A percentile compares a stretch with the other conserved stretches of the same genome.
Conservation (phyloP, 1,140 invertebrate species). For the Triops cancriformis region DNA sequence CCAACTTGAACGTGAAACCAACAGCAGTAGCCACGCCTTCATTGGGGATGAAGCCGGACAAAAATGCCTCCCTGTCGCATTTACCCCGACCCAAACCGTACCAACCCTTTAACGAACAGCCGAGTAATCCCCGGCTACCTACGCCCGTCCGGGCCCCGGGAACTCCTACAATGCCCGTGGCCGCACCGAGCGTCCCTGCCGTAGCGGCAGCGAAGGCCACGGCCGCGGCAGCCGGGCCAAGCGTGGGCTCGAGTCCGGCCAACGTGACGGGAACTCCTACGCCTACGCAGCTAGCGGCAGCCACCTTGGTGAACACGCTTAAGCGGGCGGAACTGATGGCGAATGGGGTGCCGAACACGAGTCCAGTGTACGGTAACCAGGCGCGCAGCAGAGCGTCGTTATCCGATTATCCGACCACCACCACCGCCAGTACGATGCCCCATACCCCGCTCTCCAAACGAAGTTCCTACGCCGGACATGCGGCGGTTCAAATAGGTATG, state of each 20-base stretch:
- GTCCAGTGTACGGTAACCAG: neutral
- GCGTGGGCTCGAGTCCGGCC: slow-evolving; percentile 18
- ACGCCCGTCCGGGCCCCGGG: slow-evolving; percentile 14
- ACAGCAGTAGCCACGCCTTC: neutral
- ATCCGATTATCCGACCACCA: neutral
- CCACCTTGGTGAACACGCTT: slow-evolving; percentile 16
- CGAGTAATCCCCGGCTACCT: slow-evolving; percentile 27
- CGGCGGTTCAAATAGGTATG: neutral
- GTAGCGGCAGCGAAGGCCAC: slow-evolving; percentile 23
- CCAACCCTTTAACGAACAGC: slow-evolving; percentile 29
- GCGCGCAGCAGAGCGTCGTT: neutral
- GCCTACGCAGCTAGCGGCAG: slow-evolving; percentile 19
- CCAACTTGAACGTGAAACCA: slow-evolving; percentile 53
- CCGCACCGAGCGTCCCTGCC: slow-evolving; percentile 5
- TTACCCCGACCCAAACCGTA: slow-evolving; percentile 35
- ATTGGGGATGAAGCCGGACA: slow-evolving; percentile 2
- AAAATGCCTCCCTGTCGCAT: slow-evolving; percentile 28
- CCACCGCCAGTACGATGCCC: no score
- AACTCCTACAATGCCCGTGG: neutral
- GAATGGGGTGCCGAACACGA: neutral
- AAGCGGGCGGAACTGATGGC: slow-evolving; percentile 20
- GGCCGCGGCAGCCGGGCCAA: slow-evolving; percentile 18
- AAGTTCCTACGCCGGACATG: slow-evolving; percentile 21
- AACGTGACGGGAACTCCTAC: slow-evolving; percentile 12
- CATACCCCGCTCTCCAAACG: neutral